Evolutionary conservation across 1,140 invertebrate genomes (phyloP), one percentile per base, ranked within the genome.

Genomic region (Aphaenogaster rudis): DNA sequence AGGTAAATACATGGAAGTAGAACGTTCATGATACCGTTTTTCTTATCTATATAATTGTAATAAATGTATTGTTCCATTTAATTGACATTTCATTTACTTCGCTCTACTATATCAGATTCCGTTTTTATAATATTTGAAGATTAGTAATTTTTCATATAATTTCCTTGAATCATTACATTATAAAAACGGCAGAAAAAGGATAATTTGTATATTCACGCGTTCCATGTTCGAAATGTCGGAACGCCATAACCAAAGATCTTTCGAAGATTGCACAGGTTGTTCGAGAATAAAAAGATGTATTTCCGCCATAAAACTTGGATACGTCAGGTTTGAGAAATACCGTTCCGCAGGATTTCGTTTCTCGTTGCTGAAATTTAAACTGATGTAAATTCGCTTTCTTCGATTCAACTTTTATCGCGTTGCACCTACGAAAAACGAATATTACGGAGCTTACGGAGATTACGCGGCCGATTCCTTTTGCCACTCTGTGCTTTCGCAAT

Each of bases 351-450:
- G 42, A 74, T 61, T 63, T 48, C 21, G 17, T 67, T 79, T 81
- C 54, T 76, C 54, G 33, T 74, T 61, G 17, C 42, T 71, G 66
- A 81, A 81, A 81, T 81, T 81, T 71, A 71, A 57, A 71, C 21
- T 45, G 48, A 81, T 33, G 48, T 74, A 84, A 84, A 76, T 84
- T 84, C n/a, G 69, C n/a, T 50, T 48, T 7, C 48, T 63, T 28
- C 54, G 42, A 84, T 76, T 84, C 59, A 74, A 84, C 69, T 61
- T 84, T 84, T 54, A 80, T 67, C 63, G 64, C 48, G 36, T 42
- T 17, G n/a, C 50, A 39, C 36, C 48, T 52, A 54, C 64, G 64
- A 69, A 54, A 81, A 69, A 81, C 21, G 21, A 45, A 81, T 79
- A 79, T 81, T 57, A 63, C 8, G 80, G 11, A 72, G 36, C 42